A percentile compares a stretch with the other conserved stretches of the same genome.
Conservation (phyloP, 2,888 invertebrate species). For the Thera britannica region DNA sequence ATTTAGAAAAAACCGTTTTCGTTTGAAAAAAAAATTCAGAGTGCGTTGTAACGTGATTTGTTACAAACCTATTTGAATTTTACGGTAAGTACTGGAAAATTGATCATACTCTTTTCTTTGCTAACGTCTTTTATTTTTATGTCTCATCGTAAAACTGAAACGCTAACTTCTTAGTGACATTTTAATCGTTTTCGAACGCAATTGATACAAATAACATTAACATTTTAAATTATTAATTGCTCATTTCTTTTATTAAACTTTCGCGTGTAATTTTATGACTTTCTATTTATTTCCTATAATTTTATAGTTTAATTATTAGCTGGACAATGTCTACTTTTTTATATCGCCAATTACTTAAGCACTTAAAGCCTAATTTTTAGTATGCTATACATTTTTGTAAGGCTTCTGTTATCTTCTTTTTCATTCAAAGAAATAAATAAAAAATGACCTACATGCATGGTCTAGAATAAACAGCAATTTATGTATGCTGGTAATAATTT, state of each 20-base stretch:
- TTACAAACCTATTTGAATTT: no score
- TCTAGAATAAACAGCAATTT: no score
- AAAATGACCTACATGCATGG: no score
- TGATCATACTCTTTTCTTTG: neutral
- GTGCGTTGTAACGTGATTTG: no score
- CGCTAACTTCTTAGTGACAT: constrained; percentile 6
- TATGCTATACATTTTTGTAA: neutral
- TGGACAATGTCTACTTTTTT: neutral
- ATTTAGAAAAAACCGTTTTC: no score
- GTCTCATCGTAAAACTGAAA: constrained; percentile 9
- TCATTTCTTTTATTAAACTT: neutral
- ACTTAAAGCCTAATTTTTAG: neutral
- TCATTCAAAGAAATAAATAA: no score
- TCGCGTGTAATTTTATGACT: neutral
- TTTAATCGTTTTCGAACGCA: constrained; percentile 9
- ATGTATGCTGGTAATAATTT: no score
- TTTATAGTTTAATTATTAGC: neutral
- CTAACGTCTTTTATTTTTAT: neutral
- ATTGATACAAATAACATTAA: constrained; percentile 13
- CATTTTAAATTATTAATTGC: constrained; percentile 10
- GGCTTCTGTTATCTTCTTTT: neutral
- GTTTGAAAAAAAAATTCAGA: no score
- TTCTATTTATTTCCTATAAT: neutral
- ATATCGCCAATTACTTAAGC: neutral
- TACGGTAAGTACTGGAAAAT: no score